These are phyloP conservation scores for Pseudois nayaur DNA, from an alignment of 2,113 vertebrate genomes.

Conservation along the genomic window DNA sequence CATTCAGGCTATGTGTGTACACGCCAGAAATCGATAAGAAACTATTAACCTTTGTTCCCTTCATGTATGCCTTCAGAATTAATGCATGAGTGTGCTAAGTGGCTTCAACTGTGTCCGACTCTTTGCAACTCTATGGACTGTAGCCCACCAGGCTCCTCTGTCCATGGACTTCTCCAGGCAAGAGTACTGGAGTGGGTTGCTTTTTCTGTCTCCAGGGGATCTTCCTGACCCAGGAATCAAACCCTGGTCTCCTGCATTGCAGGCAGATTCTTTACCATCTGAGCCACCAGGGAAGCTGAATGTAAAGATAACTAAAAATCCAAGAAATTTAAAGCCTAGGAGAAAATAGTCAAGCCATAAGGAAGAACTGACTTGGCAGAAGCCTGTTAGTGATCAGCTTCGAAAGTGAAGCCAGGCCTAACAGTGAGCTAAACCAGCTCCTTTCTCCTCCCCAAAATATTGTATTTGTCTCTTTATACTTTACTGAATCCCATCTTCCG, in stretches of 20 bases:
- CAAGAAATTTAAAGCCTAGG: neutral
- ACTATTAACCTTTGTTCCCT: neutral
- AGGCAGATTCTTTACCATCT: neutral
- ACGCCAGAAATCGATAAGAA: neutral
- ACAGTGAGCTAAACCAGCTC: neutral
- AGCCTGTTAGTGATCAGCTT: neutral
- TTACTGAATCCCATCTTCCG: neutral
- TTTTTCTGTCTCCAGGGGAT: neutral
- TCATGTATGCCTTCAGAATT: neutral
- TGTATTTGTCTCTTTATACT: neutral
- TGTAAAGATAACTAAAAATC: neutral
- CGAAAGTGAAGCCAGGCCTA: neutral
- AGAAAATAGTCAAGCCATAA: neutral
- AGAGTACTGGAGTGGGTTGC: neutral
- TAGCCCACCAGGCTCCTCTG: neutral
- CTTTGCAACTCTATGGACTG: neutral
- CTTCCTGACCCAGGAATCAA: neutral
- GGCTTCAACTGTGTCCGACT: neutral
- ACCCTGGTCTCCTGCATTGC: neutral
- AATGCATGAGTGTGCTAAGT: neutral
- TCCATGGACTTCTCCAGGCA: neutral
- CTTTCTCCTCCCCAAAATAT: fast-evolving
- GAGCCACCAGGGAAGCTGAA: neutral
- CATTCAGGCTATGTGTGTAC: neutral
- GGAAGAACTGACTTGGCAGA: neutral